phyloP scores from a whole-genome alignment of 92 coral and sea anemone species.

The Umimayanthus kanabou region DNA sequence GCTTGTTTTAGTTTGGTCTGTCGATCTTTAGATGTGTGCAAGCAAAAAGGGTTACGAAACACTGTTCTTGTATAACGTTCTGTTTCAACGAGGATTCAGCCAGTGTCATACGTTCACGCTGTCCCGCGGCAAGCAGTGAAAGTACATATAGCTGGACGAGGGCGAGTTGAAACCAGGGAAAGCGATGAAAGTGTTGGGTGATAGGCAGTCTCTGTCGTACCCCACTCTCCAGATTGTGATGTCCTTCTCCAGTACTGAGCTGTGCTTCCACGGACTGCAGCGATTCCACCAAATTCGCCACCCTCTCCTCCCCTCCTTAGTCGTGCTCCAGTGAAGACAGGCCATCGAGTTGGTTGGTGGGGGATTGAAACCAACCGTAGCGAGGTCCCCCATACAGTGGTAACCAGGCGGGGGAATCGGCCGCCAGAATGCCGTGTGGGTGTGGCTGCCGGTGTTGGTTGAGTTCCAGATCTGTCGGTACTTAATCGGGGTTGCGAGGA shows the following conservation, averaged over 20 bases:
- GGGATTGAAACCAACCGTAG: constrained; percentile 50
- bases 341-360: constrained; percentile 56
- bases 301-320: constrained; percentile 54
- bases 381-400: constrained; percentile 80
- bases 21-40: too few relatives aligned
- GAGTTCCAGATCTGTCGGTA: constrained; percentile 69
- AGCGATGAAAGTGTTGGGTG: constrained; percentile 78
- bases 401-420: constrained; percentile 85
- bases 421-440: constrained; percentile 58
- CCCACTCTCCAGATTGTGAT: constrained; percentile 73
- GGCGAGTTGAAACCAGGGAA: constrained; percentile 71
- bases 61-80: background rate
- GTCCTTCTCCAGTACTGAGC: constrained; percentile 43
- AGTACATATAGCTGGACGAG: constrained; percentile 55
- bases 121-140: constrained; percentile 67
- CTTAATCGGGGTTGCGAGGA: constrained; percentile 59
- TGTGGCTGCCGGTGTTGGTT: constrained; percentile 22
- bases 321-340: constrained; percentile 84
- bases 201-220: constrained; percentile 55
- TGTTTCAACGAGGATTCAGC: background rate
- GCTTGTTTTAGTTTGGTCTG: too few relatives aligned
- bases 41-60: background rate
- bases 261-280: constrained; percentile 40
- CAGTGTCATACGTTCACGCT: constrained; percentile 32
- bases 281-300: constrained; percentile 81